A percentile compares a stretch with the other conserved stretches of the same genome.
phyloP scores from a whole-genome alignment of 2,888 invertebrate species.

The Coelopa pilipes region DNA sequence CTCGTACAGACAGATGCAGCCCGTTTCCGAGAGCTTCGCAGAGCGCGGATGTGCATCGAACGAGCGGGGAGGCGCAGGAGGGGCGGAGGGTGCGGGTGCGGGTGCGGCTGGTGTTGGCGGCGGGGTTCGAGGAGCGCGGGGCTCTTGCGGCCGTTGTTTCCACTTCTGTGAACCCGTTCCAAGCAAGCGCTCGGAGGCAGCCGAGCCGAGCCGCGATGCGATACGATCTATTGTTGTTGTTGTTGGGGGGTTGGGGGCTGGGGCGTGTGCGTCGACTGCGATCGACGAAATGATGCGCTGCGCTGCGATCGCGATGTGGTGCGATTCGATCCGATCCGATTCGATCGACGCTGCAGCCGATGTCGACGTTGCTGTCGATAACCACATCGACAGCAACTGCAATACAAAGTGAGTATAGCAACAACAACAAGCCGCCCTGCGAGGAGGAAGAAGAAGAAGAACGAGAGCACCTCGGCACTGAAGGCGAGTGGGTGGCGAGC shows the following conservation, averaged over 20 bases:
- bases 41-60: neutral
- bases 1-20: neutral
- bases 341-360: no score
- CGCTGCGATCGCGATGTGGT: neutral
- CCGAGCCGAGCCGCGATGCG: neutral
- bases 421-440: neutral
- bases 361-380: neutral
- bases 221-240: neutral
- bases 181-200: conserved; percentile 14
- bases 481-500: no score
- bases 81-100: neutral
- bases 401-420: conserved; percentile 5
- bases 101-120: neutral
- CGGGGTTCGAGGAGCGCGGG: neutral
- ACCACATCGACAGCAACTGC: neutral
- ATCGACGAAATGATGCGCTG: no score
- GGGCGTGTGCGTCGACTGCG: no score
- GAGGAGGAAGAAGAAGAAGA: no score
- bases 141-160: neutral
- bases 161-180: conserved; percentile 23
- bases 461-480: no score
- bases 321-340: neutral
- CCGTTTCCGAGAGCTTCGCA: neutral
- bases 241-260: no score
- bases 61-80: neutral